These are phyloP conservation scores for Leptodactylus fallax DNA, from an alignment of 2,797 vertebrate genomes.

Conservation along the genomic window DNA sequence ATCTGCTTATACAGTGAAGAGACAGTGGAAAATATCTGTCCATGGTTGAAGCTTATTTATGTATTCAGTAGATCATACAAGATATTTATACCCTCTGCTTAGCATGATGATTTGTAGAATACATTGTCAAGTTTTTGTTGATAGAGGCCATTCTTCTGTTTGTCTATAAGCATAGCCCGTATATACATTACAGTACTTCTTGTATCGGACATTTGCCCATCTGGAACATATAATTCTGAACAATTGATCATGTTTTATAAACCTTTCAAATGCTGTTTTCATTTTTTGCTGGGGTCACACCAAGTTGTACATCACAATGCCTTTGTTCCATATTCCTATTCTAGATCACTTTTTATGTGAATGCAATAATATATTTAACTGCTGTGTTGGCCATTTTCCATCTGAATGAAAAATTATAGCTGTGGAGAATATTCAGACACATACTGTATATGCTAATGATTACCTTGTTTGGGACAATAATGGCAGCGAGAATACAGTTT, in stretches of 20 bases:
- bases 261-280: slow-evolving; percentile 2
- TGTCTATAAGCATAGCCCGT: slow-evolving; percentile 10
- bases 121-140: too few species aligned
- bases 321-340: slow-evolving; percentile 28
- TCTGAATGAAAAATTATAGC: background rate
- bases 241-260: slow-evolving; percentile 31
- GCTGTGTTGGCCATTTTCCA: slow-evolving; percentile 26
- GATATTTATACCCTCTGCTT: slow-evolving; percentile 46
- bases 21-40: slow-evolving; percentile 29
- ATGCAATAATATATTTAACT: slow-evolving; percentile 36
- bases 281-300: slow-evolving; percentile 5
- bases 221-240: slow-evolving; percentile 53
- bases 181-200: slow-evolving; percentile 3
- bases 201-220: too few species aligned
- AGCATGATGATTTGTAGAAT: slow-evolving; percentile 35
- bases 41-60: too few species aligned
- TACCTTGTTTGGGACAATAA: background rate
- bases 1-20: slow-evolving; percentile 20
- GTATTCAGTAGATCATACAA: slow-evolving; percentile 29
- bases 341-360: slow-evolving; percentile 1
- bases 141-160: slow-evolving; percentile 38
- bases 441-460: background rate
- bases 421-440: background rate
- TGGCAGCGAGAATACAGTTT: background rate
- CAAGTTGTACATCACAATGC: slow-evolving; percentile 1